Conservation (phyloP, 2,797 vertebrate genomes). For the Tarsius wallacei region DNA sequence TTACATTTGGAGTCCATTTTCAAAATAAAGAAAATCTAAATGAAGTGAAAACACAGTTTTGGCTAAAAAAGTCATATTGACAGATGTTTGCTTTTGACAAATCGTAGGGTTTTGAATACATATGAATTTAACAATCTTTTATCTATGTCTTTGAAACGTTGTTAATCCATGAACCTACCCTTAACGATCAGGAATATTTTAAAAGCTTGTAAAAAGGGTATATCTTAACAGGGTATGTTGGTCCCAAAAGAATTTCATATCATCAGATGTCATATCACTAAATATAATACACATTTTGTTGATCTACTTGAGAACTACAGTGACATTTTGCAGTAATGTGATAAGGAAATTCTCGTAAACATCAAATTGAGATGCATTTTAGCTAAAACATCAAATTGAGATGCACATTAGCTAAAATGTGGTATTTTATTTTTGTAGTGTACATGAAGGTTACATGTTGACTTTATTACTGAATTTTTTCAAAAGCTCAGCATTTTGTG, state of each 20-base stretch:
- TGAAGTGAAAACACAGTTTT: background rate
- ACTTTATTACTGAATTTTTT: constrained; percentile 24
- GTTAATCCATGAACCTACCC: constrained; percentile 21
- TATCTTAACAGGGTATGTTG: background rate
- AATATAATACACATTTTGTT: constrained; percentile 30
- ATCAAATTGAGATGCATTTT: background rate
- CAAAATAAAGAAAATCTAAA: constrained; percentile 62
- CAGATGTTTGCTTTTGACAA: background rate
- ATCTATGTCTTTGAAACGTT: background rate
- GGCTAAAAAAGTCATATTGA: background rate
- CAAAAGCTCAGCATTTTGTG: constrained; percentile 46
- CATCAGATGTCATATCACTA: background rate
- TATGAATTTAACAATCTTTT: background rate
- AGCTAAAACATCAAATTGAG: constrained; percentile 49
- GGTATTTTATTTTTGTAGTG: constrained; percentile 6
- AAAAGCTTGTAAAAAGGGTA: constrained; percentile 16
- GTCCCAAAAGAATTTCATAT: background rate
- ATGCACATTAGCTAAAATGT: constrained; percentile 15
- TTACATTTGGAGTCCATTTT: constrained; percentile 77
- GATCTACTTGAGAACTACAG: constrained; percentile 31
- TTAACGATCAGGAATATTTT: background rate
- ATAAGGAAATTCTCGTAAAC: constrained; percentile 53
- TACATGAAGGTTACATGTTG: constrained; percentile 55
- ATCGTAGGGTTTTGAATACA: background rate
- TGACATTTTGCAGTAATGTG: constrained; percentile 6